Evolutionary conservation across 2,113 vertebrate genomes (phyloP), one percentile per base, ranked within the genome.

Genomic region (Verasper variegatus): DNA sequence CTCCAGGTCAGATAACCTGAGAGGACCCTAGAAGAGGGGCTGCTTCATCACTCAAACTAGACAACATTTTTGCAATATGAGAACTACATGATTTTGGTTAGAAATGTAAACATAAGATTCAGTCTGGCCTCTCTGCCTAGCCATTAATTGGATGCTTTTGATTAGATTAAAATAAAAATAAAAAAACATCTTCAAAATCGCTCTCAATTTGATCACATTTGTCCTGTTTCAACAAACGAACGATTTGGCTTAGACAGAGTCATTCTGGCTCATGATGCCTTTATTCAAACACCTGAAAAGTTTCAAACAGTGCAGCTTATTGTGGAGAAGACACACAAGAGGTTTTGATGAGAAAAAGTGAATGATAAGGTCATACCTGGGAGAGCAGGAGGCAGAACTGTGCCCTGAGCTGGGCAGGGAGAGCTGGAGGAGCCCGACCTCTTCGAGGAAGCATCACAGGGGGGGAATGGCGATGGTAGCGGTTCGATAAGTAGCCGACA

Each of bases 321-420:
- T 27, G 20, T 62, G 21, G 51, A 49, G 8, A 40, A 64, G 9
- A 26, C 5, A 55, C 15, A 40, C 31, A 62, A 6, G 21, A 0
- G 11, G 0, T 20, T 24, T 15, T 35, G 10, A 11, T 47, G 13
- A 24, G 3, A 14, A 47, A 40, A 12, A 49, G 45, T 31, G 0
- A 59, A 24, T 26, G 3, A 21, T 45, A 13, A 67, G 14, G 20
- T 74, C 35, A 27, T 78, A 92, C 91, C 81, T 76, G 89, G 0
- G 93, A 94, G 80, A 98, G 88, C 23, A 99, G 91, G 52, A 95
- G 83, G 74, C 93, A 94, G 27, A 98, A 85, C 76, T 98, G 95
- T 64, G 95, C 92, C 82, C 95, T 96, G 85, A 97, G 93, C 0
- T 89, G 26, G 0, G 92, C 94, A 2, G 96, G 96, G 15, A 98